phyloP scores from a whole-genome alignment of 2,113 vertebrate genomes.

The Nothocercus nigrocapillus region DNA sequence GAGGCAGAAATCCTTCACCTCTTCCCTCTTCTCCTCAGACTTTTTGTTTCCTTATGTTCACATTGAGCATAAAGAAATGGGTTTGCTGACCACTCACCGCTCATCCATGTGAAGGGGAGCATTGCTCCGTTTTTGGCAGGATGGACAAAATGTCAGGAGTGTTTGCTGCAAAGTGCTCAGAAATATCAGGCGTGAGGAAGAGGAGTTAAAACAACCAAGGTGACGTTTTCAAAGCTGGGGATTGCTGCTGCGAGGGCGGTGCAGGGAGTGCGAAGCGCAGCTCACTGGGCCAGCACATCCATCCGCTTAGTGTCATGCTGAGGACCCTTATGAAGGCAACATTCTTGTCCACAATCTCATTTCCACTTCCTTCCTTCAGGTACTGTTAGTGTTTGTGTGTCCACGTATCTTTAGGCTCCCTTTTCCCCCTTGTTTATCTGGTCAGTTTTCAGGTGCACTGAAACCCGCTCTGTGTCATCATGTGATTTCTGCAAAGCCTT shows the following conservation, averaged over 20 bases:
- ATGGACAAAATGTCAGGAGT: background rate
- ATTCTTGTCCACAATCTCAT: background rate
- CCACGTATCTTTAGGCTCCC: background rate
- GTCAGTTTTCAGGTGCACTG: background rate
- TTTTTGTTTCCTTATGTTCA: background rate
- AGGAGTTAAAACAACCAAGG: background rate
- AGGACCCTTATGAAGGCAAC: background rate
- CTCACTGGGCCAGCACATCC: background rate
- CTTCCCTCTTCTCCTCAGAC: background rate
- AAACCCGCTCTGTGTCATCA: background rate
- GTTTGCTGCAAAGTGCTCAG: background rate
- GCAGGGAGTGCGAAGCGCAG: background rate
- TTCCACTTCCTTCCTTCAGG: background rate
- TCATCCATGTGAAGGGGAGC: background rate
- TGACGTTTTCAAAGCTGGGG: background rate
- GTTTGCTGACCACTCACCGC: background rate
- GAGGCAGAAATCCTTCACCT: background rate
- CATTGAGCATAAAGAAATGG: accelerated
- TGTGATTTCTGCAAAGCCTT: background rate
- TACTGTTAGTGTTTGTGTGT: background rate
- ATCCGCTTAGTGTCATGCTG: background rate
- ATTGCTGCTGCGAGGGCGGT: background rate
- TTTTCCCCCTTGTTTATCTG: background rate
- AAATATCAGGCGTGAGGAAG: background rate
- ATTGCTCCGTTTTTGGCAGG: background rate